Evolutionary conservation across 2,797 vertebrate genomes (phyloP), one percentile per base, ranked within the genome.

Genomic region (Sebastes iracundus): DNA sequence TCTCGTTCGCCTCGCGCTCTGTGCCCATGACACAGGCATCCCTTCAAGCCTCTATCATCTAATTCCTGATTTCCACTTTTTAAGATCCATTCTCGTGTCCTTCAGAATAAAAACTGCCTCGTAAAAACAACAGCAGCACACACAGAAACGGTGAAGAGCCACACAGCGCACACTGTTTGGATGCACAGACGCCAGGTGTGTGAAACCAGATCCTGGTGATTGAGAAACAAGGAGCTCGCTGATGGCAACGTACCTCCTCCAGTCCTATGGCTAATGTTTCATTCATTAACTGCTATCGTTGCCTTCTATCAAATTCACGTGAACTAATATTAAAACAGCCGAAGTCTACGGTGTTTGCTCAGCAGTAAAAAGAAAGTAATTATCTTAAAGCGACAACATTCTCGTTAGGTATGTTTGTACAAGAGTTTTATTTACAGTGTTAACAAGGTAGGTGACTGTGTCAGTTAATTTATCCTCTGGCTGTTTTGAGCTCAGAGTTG

Each of bases 351-450:
- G 6, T 25, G 3, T 28, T 66, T 64, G 20, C 23, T 56, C 7
- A 0, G 22, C 30, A 59, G 52, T 11, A 18, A 28, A 7, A 32
- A 62, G 0, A 18, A n/a, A 22, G 5, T 1, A 76, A 30, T 27
- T 7, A 46, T 35, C 65, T 77, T 25, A 42, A 72, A 85, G 77
- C 6, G 58, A 90, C 49, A 79, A 72, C 28, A 65, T 77, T 80
- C 32, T 76, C 27, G 18, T 80, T 38, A 35, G 6, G 56, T 68
- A 77, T 80, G 85, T 94, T 93, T 93, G 83, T 93, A 93, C 91
- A 93, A 90, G 83, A 82, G 77, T 95, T 96, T 95, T 96, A 96
- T 96, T 96, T 95, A 96, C 94, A 96, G 60, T 83, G 88, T 92
- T 90, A 92, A 87, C 77, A 87, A 77, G 77, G 81, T 65, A 55